Conservation (phyloP, 2,888 invertebrate genomes). For the Eustalomyia histrio region DNA sequence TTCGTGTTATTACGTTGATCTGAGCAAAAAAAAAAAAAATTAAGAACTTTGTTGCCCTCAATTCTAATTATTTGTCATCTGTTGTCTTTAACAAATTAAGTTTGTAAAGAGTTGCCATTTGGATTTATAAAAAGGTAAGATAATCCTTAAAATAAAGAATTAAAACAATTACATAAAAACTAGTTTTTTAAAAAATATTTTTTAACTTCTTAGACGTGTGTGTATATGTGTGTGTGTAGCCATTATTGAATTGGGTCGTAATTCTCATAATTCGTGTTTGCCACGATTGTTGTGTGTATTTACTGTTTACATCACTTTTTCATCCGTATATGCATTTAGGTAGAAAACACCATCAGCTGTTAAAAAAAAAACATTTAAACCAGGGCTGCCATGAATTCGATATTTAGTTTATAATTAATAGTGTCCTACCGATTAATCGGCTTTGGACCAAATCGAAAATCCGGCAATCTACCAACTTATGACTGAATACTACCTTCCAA, state of each 20-base stretch:
- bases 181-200: conserved; percentile 15
- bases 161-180: conserved; percentile 61
- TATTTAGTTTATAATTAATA: no score
- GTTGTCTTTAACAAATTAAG: conserved; percentile 12
- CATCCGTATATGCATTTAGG: conserved; percentile 47
- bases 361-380: conserved; percentile 16
- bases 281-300: conserved; percentile 63
- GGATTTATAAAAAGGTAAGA: conserved; percentile 4
- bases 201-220: conserved; percentile 31
- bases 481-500: no score
- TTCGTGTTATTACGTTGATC: conserved; percentile 18
- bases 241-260: conserved; percentile 57
- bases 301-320: conserved; percentile 56
- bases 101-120: not conserved
- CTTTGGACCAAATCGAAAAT: no score
- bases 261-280: conserved; percentile 60
- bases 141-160: not conserved
- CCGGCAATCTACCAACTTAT: no score
- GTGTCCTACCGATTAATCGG: no score
- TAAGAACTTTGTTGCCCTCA: conserved; percentile 13
- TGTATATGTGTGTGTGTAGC: conserved; percentile 28
- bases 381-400: conserved; percentile 52
- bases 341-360: conserved; percentile 53
- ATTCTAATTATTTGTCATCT: conserved; percentile 3
- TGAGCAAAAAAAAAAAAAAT: conserved; percentile 10